Base-by-base conservation (phyloP, 2,113 vertebrate genomes). In the Zapornia atra region DNA sequence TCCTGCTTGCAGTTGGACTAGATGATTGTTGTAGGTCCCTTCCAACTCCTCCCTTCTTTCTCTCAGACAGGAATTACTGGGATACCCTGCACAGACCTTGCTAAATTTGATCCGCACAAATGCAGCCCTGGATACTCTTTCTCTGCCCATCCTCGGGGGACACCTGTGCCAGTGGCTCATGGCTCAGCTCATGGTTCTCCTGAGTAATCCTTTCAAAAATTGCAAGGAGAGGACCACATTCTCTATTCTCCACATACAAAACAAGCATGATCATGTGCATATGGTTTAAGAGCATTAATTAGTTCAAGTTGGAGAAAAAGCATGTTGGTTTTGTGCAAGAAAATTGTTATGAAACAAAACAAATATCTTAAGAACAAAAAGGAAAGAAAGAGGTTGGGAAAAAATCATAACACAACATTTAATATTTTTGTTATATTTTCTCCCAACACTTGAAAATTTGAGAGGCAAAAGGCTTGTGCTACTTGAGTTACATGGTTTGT, bases 341-440 rank as follows among this genome's bases (percentile, higher is more conserved):
- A 96, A 60, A 60, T n/a, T 92, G 26, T 83, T 73, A 75, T 75
- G 21, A 88, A 88, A 84, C 14, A 84, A 93, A 94, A 81, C 21
- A 92, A 81, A 0, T 1, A 17, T 36, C 16, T 71, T 42, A 57
- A 88, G 42, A 83, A 42, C 38, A 84, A 81, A 91, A 92, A 31
- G 53, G 31, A 73, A 80, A 82, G 63, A 54, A 57, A 86, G 40
- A 72, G 8, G 0, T 31, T 40, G 19, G 38, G 12, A 3, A 20
- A 42, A 92, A 63, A 61, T 48, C 10, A 2, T 51, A 60, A 42
- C 28, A 66, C 4, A 20, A 2, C 59, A 34, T 70, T 76, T 51
- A 25, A 56, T 38, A 16, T 54, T 80, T 86, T 80, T 89, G 11
- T 77, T 50, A 15, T 28, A 16, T 92, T 90, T 95, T 77, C 42